These are phyloP conservation scores for Phytoseiulus persimilis DNA, from an alignment of 2,888 invertebrate genomes.

Conservation along the genomic window DNA sequence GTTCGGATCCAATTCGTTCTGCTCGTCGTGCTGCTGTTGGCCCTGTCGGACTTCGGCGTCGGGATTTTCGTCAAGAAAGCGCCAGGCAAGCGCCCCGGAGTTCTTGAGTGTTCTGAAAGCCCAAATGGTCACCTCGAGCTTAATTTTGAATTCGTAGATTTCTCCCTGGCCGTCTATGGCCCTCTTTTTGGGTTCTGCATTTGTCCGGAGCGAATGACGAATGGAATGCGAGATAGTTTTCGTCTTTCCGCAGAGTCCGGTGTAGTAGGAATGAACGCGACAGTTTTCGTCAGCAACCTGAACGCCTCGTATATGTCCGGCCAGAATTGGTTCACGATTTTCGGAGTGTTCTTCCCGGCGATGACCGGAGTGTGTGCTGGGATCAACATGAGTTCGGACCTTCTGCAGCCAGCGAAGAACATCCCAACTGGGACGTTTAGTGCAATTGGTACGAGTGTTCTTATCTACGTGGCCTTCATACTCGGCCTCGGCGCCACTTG, in stretches of 20 bases:
- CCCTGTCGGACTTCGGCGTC: slow-evolving; percentile 84
- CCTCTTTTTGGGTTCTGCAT: slow-evolving; percentile 43
- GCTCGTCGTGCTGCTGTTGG: slow-evolving; percentile 71
- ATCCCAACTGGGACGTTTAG: slow-evolving; percentile 90
- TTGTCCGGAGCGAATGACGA: neutral
- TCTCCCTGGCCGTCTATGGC: too few species aligned
- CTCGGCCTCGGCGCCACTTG: slow-evolving; percentile 83
- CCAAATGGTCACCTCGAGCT: neutral
- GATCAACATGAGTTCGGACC: slow-evolving; percentile 96
- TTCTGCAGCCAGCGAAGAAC: slow-evolving; percentile 78
- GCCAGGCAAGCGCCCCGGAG: slow-evolving; percentile 56
- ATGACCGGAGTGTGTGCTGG: slow-evolving; percentile 93
- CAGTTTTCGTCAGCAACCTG: slow-evolving; percentile 70
- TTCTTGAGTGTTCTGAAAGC: neutral
- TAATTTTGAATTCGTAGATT: neutral
- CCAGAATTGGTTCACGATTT: slow-evolving; percentile 87
- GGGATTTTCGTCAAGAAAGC: slow-evolving; percentile 75
- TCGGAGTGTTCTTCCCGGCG: slow-evolving; percentile 94
- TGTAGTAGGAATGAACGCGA: slow-evolving; percentile 75
- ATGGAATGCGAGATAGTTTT: neutral
- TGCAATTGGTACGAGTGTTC: slow-evolving; percentile 77
- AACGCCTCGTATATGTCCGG: slow-evolving; percentile 68
- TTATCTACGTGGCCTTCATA: slow-evolving; percentile 79
- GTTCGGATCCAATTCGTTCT: slow-evolving; percentile 85
- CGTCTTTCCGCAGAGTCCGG: slow-evolving; percentile 58